These are phyloP conservation scores for Bombus cullumanus DNA, from an alignment of 1,140 invertebrate genomes.

Conservation along the genomic window DNA sequence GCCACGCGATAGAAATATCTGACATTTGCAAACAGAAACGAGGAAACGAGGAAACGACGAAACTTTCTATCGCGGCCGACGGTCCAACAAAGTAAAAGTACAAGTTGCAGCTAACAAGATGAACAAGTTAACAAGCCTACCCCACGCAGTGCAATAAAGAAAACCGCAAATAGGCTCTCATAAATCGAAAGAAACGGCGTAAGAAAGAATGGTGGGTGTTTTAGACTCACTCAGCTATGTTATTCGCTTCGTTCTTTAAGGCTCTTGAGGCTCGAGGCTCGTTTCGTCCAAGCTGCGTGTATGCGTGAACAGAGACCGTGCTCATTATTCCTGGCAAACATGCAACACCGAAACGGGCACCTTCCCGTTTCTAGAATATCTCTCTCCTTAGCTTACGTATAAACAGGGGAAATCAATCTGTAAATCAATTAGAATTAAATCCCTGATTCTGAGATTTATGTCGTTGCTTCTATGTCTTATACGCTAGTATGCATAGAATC, in stretches of 20 bases:
- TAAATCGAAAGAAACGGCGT: constrained; percentile 32
- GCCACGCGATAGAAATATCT: not conserved
- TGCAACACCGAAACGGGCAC: not conserved
- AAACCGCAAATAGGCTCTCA: constrained; percentile 17
- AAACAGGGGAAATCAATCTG: constrained; percentile 3
- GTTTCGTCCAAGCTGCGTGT: not conserved
- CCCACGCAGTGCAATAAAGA: constrained; percentile 28
- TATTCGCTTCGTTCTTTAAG: not conserved
- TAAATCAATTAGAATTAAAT: constrained; percentile 11
- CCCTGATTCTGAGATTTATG: constrained; percentile 3
- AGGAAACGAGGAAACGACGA: not conserved
- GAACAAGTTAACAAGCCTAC: constrained; percentile 12
- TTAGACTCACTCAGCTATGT: not conserved
- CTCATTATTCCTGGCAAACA: constrained; percentile 21
- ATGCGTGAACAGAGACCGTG: not conserved
- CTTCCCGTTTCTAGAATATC: constrained; percentile 6
- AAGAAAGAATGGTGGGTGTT: constrained; percentile 27
- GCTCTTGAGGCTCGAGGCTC: not conserved
- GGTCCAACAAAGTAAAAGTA: constrained; percentile 1
- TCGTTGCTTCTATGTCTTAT: not conserved
- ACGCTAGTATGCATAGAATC: not conserved
- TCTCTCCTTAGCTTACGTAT: not conserved
- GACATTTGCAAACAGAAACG: constrained; percentile 1
- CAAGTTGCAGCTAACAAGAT: not conserved
- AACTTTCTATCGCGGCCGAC: not conserved